Percentiles rank a stretch among this genome's conserved stretches.
phyloP scores from a whole-genome alignment of 2,113 vertebrate species.

The Phocoena phocoena region DNA sequence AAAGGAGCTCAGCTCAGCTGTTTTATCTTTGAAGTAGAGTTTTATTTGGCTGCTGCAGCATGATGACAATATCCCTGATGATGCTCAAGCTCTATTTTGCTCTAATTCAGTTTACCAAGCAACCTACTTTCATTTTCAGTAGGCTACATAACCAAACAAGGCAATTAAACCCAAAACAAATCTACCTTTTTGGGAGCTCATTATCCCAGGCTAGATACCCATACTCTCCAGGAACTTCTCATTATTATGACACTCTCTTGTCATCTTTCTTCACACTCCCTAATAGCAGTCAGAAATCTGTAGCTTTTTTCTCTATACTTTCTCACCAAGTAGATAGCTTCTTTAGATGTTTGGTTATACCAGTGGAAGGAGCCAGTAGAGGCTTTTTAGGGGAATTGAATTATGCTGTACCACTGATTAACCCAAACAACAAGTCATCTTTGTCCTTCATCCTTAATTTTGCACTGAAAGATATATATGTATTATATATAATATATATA shows the following conservation, averaged over 20 bases:
- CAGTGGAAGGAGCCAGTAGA: not conserved
- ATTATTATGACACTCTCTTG: not conserved
- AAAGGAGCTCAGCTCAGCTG: not conserved
- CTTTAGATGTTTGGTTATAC: not conserved
- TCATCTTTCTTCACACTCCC: not conserved
- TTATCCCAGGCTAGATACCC: not conserved
- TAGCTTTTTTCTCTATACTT: not conserved
- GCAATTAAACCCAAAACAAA: not conserved
- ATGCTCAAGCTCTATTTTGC: not conserved
- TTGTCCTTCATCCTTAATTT: not conserved
- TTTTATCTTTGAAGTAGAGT: not conserved
- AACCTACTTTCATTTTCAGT: not conserved
- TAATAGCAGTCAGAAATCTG: not conserved
- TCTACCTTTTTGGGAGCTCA: not conserved
- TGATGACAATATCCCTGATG: not conserved
- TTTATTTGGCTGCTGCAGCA: not conserved
- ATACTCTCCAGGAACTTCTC: not conserved
- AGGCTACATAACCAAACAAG: not conserved
- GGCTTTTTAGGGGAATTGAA: not conserved
- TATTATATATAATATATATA: not conserved
- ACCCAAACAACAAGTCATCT: not conserved
- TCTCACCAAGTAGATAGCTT: not conserved
- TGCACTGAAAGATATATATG: not conserved
- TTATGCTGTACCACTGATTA: not conserved
- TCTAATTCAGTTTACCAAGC: not conserved